Evolutionary conservation across 1,140 invertebrate genomes (phyloP), one percentile per base, ranked within the genome.

Genomic region (Heterodera carotae): DNA sequence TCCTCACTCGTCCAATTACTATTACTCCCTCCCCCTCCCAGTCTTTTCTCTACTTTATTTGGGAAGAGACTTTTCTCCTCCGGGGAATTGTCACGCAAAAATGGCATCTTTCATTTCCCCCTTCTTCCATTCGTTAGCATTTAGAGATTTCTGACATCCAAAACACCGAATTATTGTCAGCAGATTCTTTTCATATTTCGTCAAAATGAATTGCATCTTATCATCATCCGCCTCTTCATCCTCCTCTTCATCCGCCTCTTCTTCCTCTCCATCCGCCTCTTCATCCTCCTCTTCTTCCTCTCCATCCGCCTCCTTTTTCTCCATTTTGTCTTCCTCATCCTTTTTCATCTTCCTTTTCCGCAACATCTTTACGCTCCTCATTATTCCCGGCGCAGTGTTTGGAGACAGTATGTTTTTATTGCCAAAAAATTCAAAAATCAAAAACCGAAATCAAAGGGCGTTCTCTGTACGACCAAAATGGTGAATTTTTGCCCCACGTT

Each of bases 401-500:
- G 62, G 62, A 18, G 62, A 34, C 62, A 34, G 33, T 31, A 66
- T 12, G 62, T 34, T 34, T 66, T 18, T 31, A 7, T 34, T 34
- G 7, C 62, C 12, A 31, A 66, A 1, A 29, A 12, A n/a, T 6
- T 27, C 33, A 29, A 34, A 15, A 31, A 10, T 39, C 76, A 5
- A 22, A 15, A 68, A 22, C 66, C 18, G 39, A 43, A 75, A 75
- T 34, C 68, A 66, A 29, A 82, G 81, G 75, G 67, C 80, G 70
- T 67, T 67, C 84, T 60, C 48, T 84, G 29, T 78, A 84, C 69
- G 43, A 81, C 59, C 74, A 76, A 22, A 77, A 85, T 69, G 85
- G 86, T 39, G 77, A 86, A 43, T 88, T 86, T 74, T 73, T 86
- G 56, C 85, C 85, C 2, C 85, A 87, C 60, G 84, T 87, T 75